phyloP scores from a whole-genome alignment of 2,113 vertebrate genomes.

The Pelvicachromis taeniatus region DNA sequence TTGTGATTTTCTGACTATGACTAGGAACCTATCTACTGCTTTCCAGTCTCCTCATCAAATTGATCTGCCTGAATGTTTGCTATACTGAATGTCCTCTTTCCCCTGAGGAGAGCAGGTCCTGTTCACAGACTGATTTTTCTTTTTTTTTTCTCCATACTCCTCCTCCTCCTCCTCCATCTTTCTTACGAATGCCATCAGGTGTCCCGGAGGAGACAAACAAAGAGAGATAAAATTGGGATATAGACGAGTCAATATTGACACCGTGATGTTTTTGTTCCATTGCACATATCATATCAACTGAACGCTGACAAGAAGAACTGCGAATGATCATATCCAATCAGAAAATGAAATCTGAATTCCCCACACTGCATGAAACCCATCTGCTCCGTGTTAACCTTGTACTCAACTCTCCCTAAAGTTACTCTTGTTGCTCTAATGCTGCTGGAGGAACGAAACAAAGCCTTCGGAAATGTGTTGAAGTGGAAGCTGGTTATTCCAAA shows the following conservation, averaged over 20 bases:
- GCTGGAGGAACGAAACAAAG: neutral
- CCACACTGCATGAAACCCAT: neutral
- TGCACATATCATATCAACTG: neutral
- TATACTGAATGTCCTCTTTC: slow-evolving; percentile 3
- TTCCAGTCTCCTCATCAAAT: slow-evolving; percentile 31
- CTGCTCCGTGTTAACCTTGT: neutral
- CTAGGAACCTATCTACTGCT: neutral
- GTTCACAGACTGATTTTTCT: slow-evolving; percentile 1
- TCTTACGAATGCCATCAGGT: neutral
- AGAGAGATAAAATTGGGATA: neutral
- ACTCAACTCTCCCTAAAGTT: neutral
- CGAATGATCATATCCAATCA: neutral
- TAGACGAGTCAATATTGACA: neutral
- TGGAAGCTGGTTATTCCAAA: neutral
- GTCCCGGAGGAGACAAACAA: slow-evolving; percentile 7
- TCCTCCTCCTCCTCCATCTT: neutral
- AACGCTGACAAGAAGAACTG: neutral
- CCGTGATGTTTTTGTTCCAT: neutral
- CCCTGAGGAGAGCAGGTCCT: slow-evolving; percentile 1
- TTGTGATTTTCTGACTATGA: slow-evolving; percentile 2
- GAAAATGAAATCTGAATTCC: neutral
- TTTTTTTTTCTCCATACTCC: neutral
- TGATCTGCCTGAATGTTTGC: slow-evolving; percentile 36
- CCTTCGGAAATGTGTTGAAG: neutral
- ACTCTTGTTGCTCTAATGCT: neutral